Percentiles rank a stretch among this genome's conserved stretches.
These are phyloP conservation scores for Ischnura elegans DNA, from an alignment of 2,888 invertebrate species.

Conservation along the genomic window DNA sequence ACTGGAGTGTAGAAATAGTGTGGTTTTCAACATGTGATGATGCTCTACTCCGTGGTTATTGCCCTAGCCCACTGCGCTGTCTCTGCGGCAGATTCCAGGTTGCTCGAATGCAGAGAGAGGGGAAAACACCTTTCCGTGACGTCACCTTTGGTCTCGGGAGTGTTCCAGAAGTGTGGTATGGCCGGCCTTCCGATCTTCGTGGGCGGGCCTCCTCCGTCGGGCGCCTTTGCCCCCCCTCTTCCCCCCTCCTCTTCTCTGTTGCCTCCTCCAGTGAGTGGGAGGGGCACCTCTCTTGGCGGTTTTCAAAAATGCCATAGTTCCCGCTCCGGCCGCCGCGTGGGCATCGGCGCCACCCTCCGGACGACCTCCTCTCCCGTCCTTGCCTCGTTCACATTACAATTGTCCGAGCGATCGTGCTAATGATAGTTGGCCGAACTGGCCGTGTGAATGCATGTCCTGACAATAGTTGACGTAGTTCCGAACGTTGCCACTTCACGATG, in stretches of 20 bases:
- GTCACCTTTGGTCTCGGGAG: neutral
- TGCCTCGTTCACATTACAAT: too few relatives aligned
- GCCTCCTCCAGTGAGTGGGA: neutral
- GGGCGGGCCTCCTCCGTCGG: neutral
- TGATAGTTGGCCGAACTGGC: too few relatives aligned
- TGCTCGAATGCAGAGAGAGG: neutral
- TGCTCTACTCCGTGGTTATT: too few relatives aligned
- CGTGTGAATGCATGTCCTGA: too few relatives aligned
- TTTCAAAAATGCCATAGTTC: neutral
- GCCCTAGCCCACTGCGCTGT: neutral
- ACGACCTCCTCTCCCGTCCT: neutral
- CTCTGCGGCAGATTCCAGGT: neutral
- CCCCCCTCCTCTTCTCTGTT: neutral
- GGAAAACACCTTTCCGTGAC: neutral
- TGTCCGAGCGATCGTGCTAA: too few relatives aligned
- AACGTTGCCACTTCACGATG: too few relatives aligned
- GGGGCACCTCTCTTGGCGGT: neutral
- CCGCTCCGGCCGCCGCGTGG: neutral
- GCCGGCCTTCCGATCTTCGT: neutral
- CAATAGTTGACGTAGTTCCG: too few relatives aligned
- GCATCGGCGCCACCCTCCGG: neutral
- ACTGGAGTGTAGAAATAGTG: too few relatives aligned
- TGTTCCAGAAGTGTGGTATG: neutral
- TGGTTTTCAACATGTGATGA: too few relatives aligned
- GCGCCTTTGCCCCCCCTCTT: neutral